phyloP scores from a whole-genome alignment of 2,113 vertebrate genomes.

The Pteronura brasiliensis region DNA sequence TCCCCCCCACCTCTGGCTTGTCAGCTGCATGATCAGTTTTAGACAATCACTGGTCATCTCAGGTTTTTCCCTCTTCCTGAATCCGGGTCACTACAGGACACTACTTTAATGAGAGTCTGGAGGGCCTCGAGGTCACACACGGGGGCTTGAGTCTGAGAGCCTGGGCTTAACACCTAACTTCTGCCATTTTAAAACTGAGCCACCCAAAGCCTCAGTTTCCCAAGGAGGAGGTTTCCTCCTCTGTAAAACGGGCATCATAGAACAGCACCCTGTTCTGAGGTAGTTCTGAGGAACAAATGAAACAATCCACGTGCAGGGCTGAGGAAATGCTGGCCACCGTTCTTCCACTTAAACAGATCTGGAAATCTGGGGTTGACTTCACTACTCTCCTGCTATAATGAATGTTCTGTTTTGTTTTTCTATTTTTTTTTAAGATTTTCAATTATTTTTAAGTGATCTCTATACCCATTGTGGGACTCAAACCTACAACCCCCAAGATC shows the following conservation, averaged over 20 bases:
- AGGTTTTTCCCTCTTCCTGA: not conserved
- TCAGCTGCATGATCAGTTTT: not conserved
- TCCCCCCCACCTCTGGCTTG: accelerated
- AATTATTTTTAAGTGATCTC: not conserved
- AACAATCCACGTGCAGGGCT: not conserved
- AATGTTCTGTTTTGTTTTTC: not conserved
- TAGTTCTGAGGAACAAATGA: not conserved
- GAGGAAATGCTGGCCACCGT: too few relatives aligned
- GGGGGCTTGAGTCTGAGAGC: not conserved
- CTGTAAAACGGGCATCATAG: not conserved
- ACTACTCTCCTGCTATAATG: not conserved
- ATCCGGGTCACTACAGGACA: not conserved
- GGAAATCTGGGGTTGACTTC: not conserved
- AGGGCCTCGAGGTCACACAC: not conserved
- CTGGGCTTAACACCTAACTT: not conserved
- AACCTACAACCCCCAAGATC: not conserved
- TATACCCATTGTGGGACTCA: not conserved
- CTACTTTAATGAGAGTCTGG: not conserved
- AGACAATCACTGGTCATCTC: not conserved
- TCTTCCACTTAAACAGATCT: not conserved
- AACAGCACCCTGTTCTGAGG: not conserved
- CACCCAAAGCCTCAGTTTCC: not conserved
- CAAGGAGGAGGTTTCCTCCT: not conserved
- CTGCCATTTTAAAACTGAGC: not conserved
- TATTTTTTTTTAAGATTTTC: not conserved